phyloP scores from a whole-genome alignment of 1,140 invertebrate species.

The Dreissena polymorpha region DNA sequence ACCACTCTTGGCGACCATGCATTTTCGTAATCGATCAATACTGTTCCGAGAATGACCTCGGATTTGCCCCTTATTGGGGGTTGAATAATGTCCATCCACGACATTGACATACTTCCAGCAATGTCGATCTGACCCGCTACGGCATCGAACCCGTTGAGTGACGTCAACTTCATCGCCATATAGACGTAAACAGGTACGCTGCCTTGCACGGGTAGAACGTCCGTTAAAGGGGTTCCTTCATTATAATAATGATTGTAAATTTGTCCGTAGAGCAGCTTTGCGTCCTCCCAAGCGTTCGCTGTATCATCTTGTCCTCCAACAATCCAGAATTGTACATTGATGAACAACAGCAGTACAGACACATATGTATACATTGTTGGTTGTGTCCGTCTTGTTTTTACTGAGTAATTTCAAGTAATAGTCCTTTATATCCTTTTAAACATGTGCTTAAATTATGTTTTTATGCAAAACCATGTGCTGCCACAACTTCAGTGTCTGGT shows the following conservation, averaged over 20 bases:
- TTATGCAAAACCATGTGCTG: no score
- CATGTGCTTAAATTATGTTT: no score
- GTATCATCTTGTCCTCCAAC: no score
- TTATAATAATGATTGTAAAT: slow-evolving; percentile 48
- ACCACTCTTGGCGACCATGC: slow-evolving; percentile 45
- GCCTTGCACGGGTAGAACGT: slow-evolving; percentile 21
- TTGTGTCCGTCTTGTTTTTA: no score
- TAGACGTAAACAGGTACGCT: not conserved
- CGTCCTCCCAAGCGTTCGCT: no score
- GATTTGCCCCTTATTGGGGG: no score
- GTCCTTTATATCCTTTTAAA: no score
- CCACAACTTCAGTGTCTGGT: no score
- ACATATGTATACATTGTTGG: no score
- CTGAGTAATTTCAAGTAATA: no score
- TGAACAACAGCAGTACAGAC: no score
- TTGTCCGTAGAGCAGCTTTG: not conserved
- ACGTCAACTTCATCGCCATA: slow-evolving; percentile 22
- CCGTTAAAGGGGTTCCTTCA: slow-evolving; percentile 19
- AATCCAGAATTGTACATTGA: no score
- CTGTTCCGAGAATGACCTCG: slow-evolving; percentile 1
- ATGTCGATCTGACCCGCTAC: slow-evolving; percentile 48
- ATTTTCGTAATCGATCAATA: slow-evolving; percentile 43
- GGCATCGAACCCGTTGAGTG: slow-evolving; percentile 48
- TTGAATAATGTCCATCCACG: not conserved
- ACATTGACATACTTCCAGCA: slow-evolving; percentile 34